Conservation (phyloP, 1,140 invertebrate genomes). For the Oreohelix idahoensis region DNA sequence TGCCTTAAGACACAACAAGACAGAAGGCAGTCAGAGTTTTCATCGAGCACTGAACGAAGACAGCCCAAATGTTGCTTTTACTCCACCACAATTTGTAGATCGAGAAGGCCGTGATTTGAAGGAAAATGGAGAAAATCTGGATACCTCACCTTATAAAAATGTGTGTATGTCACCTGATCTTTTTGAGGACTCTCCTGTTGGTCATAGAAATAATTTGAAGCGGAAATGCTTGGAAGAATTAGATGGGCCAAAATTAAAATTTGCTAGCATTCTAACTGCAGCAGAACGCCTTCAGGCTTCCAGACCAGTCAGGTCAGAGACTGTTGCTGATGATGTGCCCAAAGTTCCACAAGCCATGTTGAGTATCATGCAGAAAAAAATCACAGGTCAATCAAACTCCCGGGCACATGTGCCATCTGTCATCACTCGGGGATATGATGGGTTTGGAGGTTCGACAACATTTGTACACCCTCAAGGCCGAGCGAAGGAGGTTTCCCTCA, state of each 20-base stretch:
- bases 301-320: slow-evolving; percentile 46
- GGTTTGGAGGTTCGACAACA: slow-evolving; percentile 52
- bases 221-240: slow-evolving; percentile 36
- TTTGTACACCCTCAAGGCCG: slow-evolving; percentile 46
- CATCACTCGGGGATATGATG: slow-evolving; percentile 50
- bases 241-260: slow-evolving; percentile 39
- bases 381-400: slow-evolving; percentile 27
- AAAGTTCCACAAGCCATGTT: slow-evolving; percentile 40
- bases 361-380: slow-evolving; percentile 53
- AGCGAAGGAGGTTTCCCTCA: slow-evolving; percentile 26
- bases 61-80: slow-evolving; percentile 40
- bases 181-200: slow-evolving; percentile 38
- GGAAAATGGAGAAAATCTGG: neutral
- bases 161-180: slow-evolving; percentile 39
- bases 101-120: neutral
- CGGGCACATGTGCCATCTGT: slow-evolving; percentile 44
- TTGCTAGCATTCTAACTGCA: slow-evolving; percentile 49
- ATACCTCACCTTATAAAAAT: neutral
- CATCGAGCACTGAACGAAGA: slow-evolving; percentile 49
- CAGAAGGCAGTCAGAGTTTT: slow-evolving; percentile 51
- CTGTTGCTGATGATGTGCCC: slow-evolving; percentile 32
- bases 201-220: slow-evolving; percentile 25
- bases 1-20: slow-evolving; percentile 42
- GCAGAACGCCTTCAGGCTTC: slow-evolving; percentile 38
- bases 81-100: slow-evolving; percentile 14